These are phyloP conservation scores for Danio albolineatus DNA, from an alignment of 2,797 vertebrate species.

Conservation along the genomic window DNA sequence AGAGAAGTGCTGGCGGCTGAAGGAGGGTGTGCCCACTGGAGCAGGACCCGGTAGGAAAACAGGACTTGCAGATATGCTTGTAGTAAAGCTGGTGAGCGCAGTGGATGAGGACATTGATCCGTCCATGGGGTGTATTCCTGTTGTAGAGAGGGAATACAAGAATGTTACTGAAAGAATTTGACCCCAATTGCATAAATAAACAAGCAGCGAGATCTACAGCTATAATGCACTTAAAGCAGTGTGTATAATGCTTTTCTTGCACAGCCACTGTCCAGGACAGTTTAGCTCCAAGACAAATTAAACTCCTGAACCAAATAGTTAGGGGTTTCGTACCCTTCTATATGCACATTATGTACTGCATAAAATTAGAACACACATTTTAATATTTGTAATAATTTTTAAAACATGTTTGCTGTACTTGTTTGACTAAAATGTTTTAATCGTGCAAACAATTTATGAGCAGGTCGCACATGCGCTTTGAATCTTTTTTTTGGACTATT, in stretches of 20 bases:
- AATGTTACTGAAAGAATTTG: neutral
- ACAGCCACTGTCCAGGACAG: neutral
- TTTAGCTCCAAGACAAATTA: no score
- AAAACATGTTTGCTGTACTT: no score
- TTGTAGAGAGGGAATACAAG: slow-evolving; percentile 45
- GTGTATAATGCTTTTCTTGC: neutral
- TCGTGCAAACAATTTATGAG: no score
- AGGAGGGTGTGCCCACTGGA: slow-evolving; percentile 90
- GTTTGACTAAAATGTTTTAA: no score
- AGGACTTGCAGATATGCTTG: slow-evolving; percentile 92
- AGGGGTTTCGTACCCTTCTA: no score
- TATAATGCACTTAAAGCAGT: neutral
- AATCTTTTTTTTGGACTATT: no score
- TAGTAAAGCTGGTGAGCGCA: slow-evolving; percentile 93
- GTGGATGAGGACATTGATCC: slow-evolving; percentile 80
- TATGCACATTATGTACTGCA: no score
- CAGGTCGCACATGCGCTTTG: no score
- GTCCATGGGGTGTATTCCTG: slow-evolving; percentile 87
- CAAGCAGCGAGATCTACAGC: neutral
- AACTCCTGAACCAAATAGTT: no score
- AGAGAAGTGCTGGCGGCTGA: slow-evolving; percentile 99
- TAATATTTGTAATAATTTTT: no score
- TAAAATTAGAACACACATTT: no score
- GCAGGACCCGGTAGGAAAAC: slow-evolving; percentile 94
- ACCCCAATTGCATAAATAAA: neutral